Evolutionary conservation across 2,888 invertebrate species (phyloP), one percentile per base, ranked within the genome.

Genomic region (Papilio demoleus): DNA sequence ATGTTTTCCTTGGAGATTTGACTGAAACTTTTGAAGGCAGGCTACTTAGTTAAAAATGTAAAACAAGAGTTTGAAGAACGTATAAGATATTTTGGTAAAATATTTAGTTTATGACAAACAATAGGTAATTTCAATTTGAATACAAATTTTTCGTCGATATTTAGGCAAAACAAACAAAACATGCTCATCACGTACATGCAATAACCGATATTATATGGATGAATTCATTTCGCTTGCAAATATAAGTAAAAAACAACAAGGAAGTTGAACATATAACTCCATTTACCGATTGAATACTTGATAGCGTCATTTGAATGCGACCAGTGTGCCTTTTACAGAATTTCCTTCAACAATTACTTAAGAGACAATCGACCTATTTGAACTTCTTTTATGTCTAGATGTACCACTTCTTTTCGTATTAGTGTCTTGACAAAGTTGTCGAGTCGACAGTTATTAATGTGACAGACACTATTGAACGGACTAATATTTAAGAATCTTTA

Each of bases 291-390:
- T 66, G 60, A 77, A 71, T 71, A 70, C 70, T 69, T 66, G 68
- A 72, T 75, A 27, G 27, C 38, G 12, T 66, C 50, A 66, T 50
- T 47, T 38, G 17, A 60, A 66, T 66, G 60, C 59, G 45, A 27
- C 24, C 34, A 17, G n/a, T 17, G 22, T 2, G 17, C 27, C 38
- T 24, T 24, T 59, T 50, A 38, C 75, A 75, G 80, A 80, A 76
- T 78, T 72, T 76, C 73, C 71, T 79, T 83, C 81, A 75, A 84
- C 83, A 84, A 85, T 88, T 84, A 86, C 83, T 82, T 84, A 81
- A 85, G 83, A 81, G 80, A 75, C 77, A 77, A 81, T 87, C 86
- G 87, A 87, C 88, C 88, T 76, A 85, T 79, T 88, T 88, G 77
- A 79, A 72, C 77, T 73, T 70, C 72, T 73, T 68, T 71, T 72